Evolutionary conservation across 1,140 invertebrate genomes (phyloP).

Genomic region (Coenobita brevimanus): DNA sequence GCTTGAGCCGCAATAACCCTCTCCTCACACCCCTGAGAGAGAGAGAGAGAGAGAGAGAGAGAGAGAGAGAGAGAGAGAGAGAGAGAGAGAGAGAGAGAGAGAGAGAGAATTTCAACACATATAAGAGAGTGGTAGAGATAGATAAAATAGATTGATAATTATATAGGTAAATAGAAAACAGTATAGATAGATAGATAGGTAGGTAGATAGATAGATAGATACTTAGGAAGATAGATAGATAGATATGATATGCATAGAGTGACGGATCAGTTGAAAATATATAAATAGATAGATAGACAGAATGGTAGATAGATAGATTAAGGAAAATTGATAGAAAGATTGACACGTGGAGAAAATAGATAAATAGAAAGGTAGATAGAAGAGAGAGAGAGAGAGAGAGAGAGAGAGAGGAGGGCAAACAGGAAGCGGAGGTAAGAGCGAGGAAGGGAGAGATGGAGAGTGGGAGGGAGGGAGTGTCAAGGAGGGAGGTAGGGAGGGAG

Average conservation of each 20-base stretch:
- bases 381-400: neutral
- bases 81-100: neutral
- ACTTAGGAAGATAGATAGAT: no score
- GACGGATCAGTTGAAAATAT: no score
- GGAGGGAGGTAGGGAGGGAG: no score
- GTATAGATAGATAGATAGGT: neutral
- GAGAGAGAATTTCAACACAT: neutral
- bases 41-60: conserved; percentile 12
- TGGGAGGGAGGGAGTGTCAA: neutral
- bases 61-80: conserved; percentile 1
- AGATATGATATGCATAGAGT: no score
- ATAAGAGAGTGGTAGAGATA: neutral
- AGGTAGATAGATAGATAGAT: no score
- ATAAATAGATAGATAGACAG: no score
- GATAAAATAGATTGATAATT: neutral
- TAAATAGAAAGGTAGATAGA: no score
- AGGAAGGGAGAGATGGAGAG: neutral
- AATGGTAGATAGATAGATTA: neutral
- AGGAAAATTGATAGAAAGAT: neutral
- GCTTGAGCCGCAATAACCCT: no score
- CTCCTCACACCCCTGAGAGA: neutral
- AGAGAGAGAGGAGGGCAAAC: neutral
- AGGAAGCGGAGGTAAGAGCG: no score
- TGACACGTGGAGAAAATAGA: no score
- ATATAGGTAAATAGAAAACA: no score